These are phyloP conservation scores for Meghimatium bilineatum DNA, from an alignment of 2,888 invertebrate species.

Conservation along the genomic window DNA sequence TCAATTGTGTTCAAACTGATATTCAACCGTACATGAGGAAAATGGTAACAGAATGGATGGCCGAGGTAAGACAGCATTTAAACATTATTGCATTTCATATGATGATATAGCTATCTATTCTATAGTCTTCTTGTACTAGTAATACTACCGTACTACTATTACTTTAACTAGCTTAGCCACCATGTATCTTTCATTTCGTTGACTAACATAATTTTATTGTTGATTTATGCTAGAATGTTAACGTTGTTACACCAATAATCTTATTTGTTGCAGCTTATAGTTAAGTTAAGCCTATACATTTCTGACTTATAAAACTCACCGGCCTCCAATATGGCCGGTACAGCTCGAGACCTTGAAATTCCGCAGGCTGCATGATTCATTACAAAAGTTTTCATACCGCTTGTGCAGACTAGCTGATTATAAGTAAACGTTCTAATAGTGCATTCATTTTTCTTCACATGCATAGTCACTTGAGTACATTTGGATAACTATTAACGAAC, in stretches of 20 bases:
- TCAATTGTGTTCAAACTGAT: slow-evolving; percentile 90
- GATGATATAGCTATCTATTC: neutral
- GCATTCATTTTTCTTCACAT: slow-evolving; percentile 40
- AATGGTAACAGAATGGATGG: slow-evolving; percentile 97
- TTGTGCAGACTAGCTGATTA: slow-evolving; percentile 28
- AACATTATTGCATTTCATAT: too few species aligned
- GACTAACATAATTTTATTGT: too few species aligned
- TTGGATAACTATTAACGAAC: neutral
- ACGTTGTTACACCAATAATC: neutral
- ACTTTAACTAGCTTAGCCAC: too few species aligned
- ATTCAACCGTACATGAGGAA: slow-evolving; percentile 93
- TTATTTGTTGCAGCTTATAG: too few species aligned
- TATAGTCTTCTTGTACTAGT: neutral
- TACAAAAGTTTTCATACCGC: slow-evolving; percentile 26
- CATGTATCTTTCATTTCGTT: too few species aligned
- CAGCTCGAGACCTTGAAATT: slow-evolving; percentile 39
- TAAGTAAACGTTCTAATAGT: slow-evolving; percentile 27
- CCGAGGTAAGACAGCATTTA: slow-evolving; percentile 86
- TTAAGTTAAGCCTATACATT: too few species aligned
- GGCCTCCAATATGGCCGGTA: slow-evolving; percentile 51
- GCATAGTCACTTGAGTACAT: slow-evolving; percentile 3
- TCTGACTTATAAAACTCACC: neutral
- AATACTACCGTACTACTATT: neutral
- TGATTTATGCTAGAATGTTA: neutral
- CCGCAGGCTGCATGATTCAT: slow-evolving; percentile 34